Conservation (phyloP, 2,797 vertebrate genomes). For the Hafferia zeledoni region DNA sequence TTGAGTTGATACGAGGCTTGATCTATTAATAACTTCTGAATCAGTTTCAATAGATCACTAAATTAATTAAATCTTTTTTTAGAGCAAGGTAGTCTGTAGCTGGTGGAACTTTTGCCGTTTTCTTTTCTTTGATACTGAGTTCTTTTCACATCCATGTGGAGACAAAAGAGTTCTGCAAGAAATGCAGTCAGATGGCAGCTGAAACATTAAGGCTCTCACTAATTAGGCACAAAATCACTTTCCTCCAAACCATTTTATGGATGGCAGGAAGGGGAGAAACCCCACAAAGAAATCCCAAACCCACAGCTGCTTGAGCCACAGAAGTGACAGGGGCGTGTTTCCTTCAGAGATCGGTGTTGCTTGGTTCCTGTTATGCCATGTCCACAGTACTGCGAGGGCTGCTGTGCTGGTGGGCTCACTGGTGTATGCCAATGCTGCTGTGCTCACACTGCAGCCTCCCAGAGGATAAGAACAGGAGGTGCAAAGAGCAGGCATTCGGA, state of each 20-base stretch:
- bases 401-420: not conserved
- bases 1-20: not conserved
- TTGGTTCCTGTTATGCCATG: accelerated
- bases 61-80: conserved; percentile 9
- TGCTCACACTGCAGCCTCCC: not conserved
- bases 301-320: not conserved
- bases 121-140: not conserved
- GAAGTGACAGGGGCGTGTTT: not conserved
- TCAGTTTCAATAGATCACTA: conserved; percentile 3
- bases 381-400: accelerated
- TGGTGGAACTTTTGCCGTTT: not conserved
- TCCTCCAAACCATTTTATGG: not conserved
- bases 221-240: not conserved
- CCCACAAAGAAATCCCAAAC: not conserved
- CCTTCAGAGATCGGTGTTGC: accelerated
- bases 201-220: not conserved
- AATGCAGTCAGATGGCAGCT: not conserved
- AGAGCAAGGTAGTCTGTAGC: not conserved
- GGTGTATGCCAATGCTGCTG: accelerated
- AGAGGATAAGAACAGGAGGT: not conserved
- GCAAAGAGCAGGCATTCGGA: not conserved
- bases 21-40: conserved; percentile 33
- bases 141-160: not conserved
- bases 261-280: accelerated
- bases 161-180: not conserved